Evolutionary conservation across 2,888 invertebrate species (phyloP), one percentile per base, ranked within the genome.

Genomic region (Willowsia nigromaculata): DNA sequence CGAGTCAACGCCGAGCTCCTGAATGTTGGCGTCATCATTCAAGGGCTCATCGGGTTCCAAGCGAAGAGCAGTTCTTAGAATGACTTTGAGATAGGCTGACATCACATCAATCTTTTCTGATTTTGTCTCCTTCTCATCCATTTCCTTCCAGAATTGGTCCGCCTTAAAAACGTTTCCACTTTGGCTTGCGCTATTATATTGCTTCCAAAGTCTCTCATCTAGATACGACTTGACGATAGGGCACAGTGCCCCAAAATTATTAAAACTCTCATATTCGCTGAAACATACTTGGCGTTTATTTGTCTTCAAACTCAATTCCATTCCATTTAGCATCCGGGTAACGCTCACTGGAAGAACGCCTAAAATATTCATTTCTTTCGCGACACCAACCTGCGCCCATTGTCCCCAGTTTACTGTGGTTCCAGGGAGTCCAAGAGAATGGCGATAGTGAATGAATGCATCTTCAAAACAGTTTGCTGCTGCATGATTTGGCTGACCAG

Each of bases 1-100:
- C 5, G 88, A 85, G 50, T 91, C 91, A 1, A 90, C 53, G 0
- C 91, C 91, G 7, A 91, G 18, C 18, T 53, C 76, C 25, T 74
- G 62, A 22, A 86, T 74, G n/a, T 82, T 15, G 40, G 90, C 88
- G 9, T 53, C 4, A 7, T 53, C 18, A 18, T 53, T 15, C 18
- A 53, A 18, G 78, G 81, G 27, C 88, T 82, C 11, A 1, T 25
- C 25, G 84, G 89, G 18, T 68, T 74, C 0, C 7, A 15, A 18
- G 25, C 30, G 78, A 1, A 85, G 62, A 15, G 47, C 22, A 3
- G 78, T 30, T 27, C 71, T 22, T 22, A 56, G 43, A 13, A 56
- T 43, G 4, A 18, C 43, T 53, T 37, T 53, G 18, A 85, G 15
- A 22, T 53, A 85, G 15, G 22, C 56, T 22, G 37, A 5, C 4